Conservation (phyloP, 2,113 vertebrate genomes). For the Myotis lucifugus region DNA sequence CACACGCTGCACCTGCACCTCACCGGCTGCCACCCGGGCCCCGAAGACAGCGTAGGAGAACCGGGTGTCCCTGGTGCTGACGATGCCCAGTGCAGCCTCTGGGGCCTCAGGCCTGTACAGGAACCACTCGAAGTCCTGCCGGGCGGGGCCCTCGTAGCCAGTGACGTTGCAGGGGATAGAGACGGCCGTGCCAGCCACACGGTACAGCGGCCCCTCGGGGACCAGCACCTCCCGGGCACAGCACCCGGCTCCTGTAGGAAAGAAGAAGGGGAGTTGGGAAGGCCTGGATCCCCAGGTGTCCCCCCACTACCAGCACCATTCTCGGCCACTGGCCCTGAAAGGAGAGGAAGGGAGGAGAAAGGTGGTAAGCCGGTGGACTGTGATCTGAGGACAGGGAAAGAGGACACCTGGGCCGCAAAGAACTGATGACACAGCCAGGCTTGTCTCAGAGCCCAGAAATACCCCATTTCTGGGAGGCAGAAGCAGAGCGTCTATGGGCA, state of each 20-base stretch:
- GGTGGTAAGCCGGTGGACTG: background rate
- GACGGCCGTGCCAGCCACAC: conserved; percentile 88
- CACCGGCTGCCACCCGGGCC: conserved; percentile 84
- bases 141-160: conserved; percentile 87
- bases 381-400: background rate
- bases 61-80: conserved; percentile 88
- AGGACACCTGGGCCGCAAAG: background rate
- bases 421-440: background rate
- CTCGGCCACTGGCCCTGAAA: background rate
- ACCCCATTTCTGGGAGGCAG: background rate
- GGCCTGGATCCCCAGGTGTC: background rate
- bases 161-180: conserved; percentile 88
- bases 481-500: background rate
- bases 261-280: background rate
- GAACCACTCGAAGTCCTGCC: conserved; percentile 93
- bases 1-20: conserved; percentile 89
- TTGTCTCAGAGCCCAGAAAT: background rate
- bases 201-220: conserved; percentile 89
- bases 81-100: conserved; percentile 85
- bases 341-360: background rate
- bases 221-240: conserved; percentile 87
- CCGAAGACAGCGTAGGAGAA: conserved; percentile 88
- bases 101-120: conserved; percentile 84
- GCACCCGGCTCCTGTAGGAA: conserved; percentile 74
- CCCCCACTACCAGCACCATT: background rate